Evolutionary conservation across 2,113 vertebrate species (phyloP).

Genomic region (Microtus montanus): DNA sequence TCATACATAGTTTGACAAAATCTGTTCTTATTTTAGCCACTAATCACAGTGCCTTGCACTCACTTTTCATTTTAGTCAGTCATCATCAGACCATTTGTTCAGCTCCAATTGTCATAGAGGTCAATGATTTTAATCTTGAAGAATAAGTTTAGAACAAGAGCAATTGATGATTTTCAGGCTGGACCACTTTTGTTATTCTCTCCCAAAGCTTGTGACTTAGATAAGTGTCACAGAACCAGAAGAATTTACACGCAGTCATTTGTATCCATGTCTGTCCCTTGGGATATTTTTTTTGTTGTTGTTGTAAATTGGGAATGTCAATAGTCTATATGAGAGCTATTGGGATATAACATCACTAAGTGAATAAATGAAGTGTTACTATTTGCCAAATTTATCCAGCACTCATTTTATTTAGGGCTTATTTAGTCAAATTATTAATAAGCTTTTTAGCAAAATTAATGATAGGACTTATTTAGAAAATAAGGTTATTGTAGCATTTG

Average conservation of each 20-base stretch:
- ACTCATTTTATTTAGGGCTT: not conserved
- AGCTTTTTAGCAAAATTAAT: not conserved
- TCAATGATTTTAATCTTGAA: not conserved
- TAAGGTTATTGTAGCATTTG: not conserved
- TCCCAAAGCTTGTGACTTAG: not conserved
- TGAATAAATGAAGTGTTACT: not conserved
- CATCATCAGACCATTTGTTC: not conserved
- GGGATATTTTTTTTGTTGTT: not conserved
- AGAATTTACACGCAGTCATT: not conserved
- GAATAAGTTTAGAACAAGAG: slow-evolving; percentile 45
- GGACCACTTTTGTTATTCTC: not conserved
- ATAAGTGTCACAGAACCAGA: not conserved
- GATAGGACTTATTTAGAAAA: slow-evolving; percentile 24
- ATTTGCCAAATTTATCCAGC: not conserved
- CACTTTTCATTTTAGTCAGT: not conserved
- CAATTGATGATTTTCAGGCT: not conserved
- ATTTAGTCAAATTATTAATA: not conserved
- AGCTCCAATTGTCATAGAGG: not conserved
- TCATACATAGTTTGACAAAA: not conserved
- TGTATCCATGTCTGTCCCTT: not conserved
- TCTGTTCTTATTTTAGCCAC: not conserved
- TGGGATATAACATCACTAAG: not conserved
- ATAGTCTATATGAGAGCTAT: not conserved
- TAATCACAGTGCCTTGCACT: not conserved
- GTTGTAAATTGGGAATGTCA: not conserved